Base-by-base conservation (phyloP, 23 tunicate species). In the Ascidia mentula region DNA sequence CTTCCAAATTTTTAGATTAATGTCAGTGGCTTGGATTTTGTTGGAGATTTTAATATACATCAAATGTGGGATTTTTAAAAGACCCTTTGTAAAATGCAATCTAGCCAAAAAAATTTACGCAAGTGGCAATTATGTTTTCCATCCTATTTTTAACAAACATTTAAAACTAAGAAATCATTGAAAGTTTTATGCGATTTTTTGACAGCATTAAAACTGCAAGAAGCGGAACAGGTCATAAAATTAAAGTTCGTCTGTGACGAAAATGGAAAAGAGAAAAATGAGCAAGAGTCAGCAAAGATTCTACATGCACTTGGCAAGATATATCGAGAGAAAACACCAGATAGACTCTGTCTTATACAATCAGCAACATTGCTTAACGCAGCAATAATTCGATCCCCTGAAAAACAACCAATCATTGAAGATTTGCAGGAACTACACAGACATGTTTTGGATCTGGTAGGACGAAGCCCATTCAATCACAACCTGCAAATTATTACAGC, bases 291-390 rank as follows among this genome's bases (percentile, higher is more conserved):
- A 42, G 69, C 80, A 4, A 77, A 77, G 32, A 42, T 45, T 13
- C 53, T 77, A 7, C 80, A 45, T 18, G 9, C 46, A 17, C 12
- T 77, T 40, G 80, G 80, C 6, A 31, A 40, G 31, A 28, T 77
- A n/a, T 77, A 77, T 35, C 26, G 32, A 24, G 6, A 42, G 18
- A 28, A 40, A 18, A 24, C 38, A 31, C 40, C 40, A 30, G 40
- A 37, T 36, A 74, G 37, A 36, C 75, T 71, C 18, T 36, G 45
- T 31, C 40, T 42, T 5, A 77, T 77, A 2, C 80, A 45, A 17
- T 33, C 65, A 3, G 80, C 80, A 1, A 69, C 69, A 28, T 37
- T 77, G 34, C 35, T 77, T 31, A 77, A 77, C 53, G 40, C 45
- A 4, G 80, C 80, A 0, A 6, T 77, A 9, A 36, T 42, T 9